These are phyloP conservation scores for Mesorhabditis sp. DNA, from an alignment of 2,888 invertebrate genomes.

Conservation along the genomic window DNA sequence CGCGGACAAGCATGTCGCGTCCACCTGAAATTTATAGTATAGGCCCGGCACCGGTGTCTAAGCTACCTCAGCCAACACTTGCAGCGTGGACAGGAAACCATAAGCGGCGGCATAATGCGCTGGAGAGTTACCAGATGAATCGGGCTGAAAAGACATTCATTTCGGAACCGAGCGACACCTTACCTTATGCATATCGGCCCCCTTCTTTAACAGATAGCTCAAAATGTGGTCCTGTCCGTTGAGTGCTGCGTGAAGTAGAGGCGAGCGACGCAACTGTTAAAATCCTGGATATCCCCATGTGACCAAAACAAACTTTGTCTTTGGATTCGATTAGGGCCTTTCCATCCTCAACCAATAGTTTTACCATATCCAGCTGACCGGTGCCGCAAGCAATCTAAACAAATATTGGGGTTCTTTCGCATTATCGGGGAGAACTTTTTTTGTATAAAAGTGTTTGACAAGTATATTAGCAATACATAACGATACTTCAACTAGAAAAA, in stretches of 20 bases:
- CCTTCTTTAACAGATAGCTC: slow-evolving; percentile 28
- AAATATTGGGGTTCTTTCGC: not conserved
- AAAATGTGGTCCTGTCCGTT: slow-evolving; percentile 60
- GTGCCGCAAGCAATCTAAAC: slow-evolving; percentile 30
- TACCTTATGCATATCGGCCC: slow-evolving; percentile 29
- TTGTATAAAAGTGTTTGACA: too few relatives aligned
- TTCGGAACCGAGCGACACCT: not conserved
- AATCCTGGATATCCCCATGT: not conserved
- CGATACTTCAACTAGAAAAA: too few relatives aligned
- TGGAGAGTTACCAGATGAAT: slow-evolving; percentile 63
- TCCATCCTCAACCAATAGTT: slow-evolving; percentile 59
- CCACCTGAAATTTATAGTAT: slow-evolving; percentile 15
- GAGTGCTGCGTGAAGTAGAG: slow-evolving; percentile 64
- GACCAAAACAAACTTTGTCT: slow-evolving; percentile 60
- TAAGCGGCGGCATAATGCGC: slow-evolving; percentile 65
- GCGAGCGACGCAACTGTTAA: slow-evolving; percentile 57
- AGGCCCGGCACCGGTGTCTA: not conserved
- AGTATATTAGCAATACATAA: too few relatives aligned
- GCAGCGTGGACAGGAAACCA: slow-evolving; percentile 64
- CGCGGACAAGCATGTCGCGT: slow-evolving; percentile 26
- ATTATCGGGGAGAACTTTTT: too few relatives aligned
- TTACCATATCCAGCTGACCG: slow-evolving; percentile 33
- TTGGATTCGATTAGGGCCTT: slow-evolving; percentile 38
- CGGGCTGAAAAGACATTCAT: slow-evolving; percentile 42
- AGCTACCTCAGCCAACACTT: slow-evolving; percentile 60